phyloP scores from a whole-genome alignment of 2,113 vertebrate species.

The Dromaius novaehollandiae region DNA sequence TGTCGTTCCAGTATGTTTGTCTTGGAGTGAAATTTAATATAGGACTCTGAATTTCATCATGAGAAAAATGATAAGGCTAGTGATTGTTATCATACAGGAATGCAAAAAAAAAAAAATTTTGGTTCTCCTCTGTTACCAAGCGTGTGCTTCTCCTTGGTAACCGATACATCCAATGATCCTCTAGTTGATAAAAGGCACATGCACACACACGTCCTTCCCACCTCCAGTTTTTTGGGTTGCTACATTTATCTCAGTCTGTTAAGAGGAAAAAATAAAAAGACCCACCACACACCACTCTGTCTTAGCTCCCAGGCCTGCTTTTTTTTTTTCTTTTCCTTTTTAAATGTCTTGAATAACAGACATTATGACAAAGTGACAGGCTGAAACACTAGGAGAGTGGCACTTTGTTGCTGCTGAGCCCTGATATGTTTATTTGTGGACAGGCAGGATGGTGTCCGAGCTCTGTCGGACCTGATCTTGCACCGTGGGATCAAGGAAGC shows the following conservation, averaged over 20 bases:
- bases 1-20: not conserved
- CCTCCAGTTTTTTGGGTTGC: slow-evolving; percentile 70
- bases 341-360: not conserved
- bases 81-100: not conserved
- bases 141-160: slow-evolving; percentile 64
- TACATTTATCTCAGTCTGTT: slow-evolving; percentile 77
- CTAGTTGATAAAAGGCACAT: slow-evolving; percentile 67
- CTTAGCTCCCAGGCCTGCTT: slow-evolving; percentile 4
- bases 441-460: not conserved
- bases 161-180: slow-evolving; percentile 67
- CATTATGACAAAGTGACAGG: not conserved
- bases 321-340: not conserved
- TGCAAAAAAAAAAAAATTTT: not conserved
- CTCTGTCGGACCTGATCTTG: not conserved
- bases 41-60: not conserved
- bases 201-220: slow-evolving; percentile 59
- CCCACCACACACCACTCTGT: not conserved
- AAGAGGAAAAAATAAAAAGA: slow-evolving; percentile 35
- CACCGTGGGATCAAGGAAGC: not conserved
- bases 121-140: slow-evolving; percentile 57
- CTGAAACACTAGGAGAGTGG: not conserved
- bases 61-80: slow-evolving; percentile 5
- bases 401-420: not conserved
- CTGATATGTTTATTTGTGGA: fast-evolving
- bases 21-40: not conserved